Evolutionary conservation across 1,140 invertebrate genomes (phyloP).

Genomic region (Maniola jurtina): DNA sequence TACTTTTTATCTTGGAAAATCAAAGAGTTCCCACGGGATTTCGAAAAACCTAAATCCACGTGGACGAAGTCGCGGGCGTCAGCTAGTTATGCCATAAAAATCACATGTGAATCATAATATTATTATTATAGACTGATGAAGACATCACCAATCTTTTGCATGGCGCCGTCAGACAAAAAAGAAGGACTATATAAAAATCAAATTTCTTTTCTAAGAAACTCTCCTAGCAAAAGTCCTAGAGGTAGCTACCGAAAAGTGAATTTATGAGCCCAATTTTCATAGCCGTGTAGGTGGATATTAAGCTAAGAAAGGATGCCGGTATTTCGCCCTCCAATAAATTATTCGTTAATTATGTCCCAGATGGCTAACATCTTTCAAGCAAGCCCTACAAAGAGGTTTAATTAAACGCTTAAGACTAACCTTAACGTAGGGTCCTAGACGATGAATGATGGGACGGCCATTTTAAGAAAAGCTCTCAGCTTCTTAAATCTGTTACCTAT

Average conservation of each 20-base stretch:
- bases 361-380: slow-evolving; percentile 30
- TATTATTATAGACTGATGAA: no score
- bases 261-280: slow-evolving; percentile 22
- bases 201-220: no score
- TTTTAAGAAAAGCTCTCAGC: not conserved
- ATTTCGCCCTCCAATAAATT: slow-evolving; percentile 28
- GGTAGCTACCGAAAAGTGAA: not conserved
- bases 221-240: not conserved
- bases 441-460: slow-evolving; percentile 14
- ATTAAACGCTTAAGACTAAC: slow-evolving; percentile 28
- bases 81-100: no score
- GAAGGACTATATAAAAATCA: no score
- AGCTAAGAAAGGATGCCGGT: slow-evolving; percentile 27
- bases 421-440: slow-evolving; percentile 10
- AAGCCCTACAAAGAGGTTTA: slow-evolving; percentile 30
- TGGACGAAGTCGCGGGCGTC: no score
- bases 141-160: no score
- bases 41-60: no score
- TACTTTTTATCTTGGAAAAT: no score
- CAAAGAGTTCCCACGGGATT: no score
- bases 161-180: no score
- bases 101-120: no score
- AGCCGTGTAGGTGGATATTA: slow-evolving; percentile 19
- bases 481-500: no score
- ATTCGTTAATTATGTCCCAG: slow-evolving; percentile 32